Evolutionary conservation across 2,888 invertebrate species (phyloP), one percentile per base, ranked within the genome.

Genomic region (Drosophila affinis): DNA sequence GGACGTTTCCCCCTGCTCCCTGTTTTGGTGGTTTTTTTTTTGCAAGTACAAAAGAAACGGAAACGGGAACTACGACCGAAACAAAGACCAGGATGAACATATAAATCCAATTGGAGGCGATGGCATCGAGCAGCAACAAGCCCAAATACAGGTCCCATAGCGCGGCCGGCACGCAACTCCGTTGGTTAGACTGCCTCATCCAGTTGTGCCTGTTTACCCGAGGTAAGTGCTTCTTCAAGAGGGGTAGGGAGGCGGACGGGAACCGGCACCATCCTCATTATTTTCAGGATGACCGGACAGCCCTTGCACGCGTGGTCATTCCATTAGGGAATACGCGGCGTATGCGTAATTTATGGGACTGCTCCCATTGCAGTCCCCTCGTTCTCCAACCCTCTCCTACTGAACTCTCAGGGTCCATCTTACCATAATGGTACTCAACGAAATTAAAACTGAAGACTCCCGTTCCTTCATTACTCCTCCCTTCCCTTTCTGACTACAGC

Each of bases 151-250:
- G 62, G 34, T 79, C 77, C 73, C 73, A 49, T 39, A 53, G 75
- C 76, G 69, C 67, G 58, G 75, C 57, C 67, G 63, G 73, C 81
- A 72, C 72, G 55, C 83, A 78, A 72, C 71, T 70, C 64, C 64
- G 51, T 34, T 84, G 81, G 86, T 73, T 82, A 62, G 60, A 77
- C 62, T 87, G 77, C 48, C 62, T 82, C 56, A 70, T 83, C 65
- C 70, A 72, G 49, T 63, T 83, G 55, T 77, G 86, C 45, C 61
- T 83, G 62, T 76, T 83, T 47, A 55, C 70, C 46, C 53, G 73
- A 69, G 82, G 82, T 83, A 68, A 83, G 82, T 83, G 61, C 6
- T 5, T 5, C 39, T 14, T 56, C 4, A 32, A 10, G 70, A 67
- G 88, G 39, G 21, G 46, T 12, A 14, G 9, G 5, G 12, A 7